phyloP scores from a whole-genome alignment of 2,888 invertebrate species.

The Belgica antarctica region DNA sequence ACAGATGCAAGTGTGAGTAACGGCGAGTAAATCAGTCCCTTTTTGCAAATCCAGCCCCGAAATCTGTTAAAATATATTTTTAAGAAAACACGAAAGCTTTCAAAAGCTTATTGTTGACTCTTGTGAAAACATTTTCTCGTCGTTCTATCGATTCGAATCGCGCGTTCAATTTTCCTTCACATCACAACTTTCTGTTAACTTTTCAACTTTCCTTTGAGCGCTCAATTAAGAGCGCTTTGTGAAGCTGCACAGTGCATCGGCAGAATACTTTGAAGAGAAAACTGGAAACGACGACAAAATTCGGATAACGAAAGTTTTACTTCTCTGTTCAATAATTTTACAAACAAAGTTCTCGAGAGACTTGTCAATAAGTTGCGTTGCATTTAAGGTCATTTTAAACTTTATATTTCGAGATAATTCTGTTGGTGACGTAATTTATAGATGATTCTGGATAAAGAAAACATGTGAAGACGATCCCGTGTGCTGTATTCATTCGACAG shows the following conservation, averaged over 20 bases:
- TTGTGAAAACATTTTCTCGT: not conserved
- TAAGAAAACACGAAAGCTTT: not conserved
- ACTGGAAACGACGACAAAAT: constrained; percentile 19
- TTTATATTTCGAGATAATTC: no score
- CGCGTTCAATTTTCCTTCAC: not conserved
- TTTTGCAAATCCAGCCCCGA: not conserved
- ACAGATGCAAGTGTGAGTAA: constrained; percentile 23
- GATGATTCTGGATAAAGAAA: constrained; percentile 12
- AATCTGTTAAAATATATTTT: constrained; percentile 27
- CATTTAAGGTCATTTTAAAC: not conserved
- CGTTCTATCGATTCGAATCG: not conserved
- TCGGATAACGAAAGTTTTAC: not conserved
- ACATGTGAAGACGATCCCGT: no score
- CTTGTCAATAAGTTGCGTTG: constrained; percentile 15
- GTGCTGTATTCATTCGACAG: no score
- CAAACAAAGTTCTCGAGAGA: not conserved
- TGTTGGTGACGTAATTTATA: not conserved
- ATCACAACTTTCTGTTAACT: not conserved
- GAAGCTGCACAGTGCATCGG: not conserved
- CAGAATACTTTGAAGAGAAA: not conserved
- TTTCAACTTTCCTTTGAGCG: not conserved
- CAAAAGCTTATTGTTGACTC: not conserved
- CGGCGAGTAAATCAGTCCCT: not conserved
- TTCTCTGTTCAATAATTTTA: not conserved
- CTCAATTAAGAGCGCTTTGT: constrained; percentile 24